Percentiles rank a stretch among this genome's conserved stretches.
Conservation (phyloP, 2,888 invertebrate genomes). For the Phortica magna region DNA sequence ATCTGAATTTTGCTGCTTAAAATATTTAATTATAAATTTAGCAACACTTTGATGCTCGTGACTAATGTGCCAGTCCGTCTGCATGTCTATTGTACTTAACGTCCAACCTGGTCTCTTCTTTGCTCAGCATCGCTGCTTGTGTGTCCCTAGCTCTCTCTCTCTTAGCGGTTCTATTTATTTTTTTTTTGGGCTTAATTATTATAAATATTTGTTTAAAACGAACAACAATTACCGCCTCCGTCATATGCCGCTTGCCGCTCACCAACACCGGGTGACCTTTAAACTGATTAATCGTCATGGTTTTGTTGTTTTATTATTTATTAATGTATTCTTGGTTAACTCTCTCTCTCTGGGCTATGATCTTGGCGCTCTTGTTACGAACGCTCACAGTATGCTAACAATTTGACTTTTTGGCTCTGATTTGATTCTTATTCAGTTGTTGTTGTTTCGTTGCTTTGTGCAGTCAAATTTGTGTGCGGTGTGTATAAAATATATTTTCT, state of each 20-base stretch:
- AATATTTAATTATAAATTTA: constrained; percentile 23
- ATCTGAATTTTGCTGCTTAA: constrained; percentile 11
- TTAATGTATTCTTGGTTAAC: constrained; percentile 45
- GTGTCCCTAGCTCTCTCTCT: background rate
- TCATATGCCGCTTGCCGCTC: background rate
- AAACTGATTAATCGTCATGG: constrained; percentile 57
- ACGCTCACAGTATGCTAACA: constrained; percentile 13
- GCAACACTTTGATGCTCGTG: background rate
- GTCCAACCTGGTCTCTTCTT: background rate
- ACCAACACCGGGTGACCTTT: constrained; percentile 55
- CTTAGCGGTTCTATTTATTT: background rate
- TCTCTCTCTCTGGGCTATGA: constrained; percentile 23
- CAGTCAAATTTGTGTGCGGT: constrained; percentile 21
- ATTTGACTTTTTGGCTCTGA: constrained; percentile 16
- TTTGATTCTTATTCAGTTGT: constrained; percentile 35
- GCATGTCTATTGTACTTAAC: background rate
- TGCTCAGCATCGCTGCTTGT: background rate
- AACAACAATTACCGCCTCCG: constrained; percentile 2
- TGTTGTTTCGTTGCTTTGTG: constrained; percentile 36
- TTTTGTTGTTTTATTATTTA: constrained; percentile 49
- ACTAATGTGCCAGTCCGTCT: constrained; percentile 9
- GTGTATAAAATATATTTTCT: background rate
- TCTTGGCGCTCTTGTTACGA: constrained; percentile 5
- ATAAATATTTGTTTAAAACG: background rate
- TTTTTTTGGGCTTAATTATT: background rate